phyloP scores from a whole-genome alignment of 2,797 vertebrate genomes.

The Enteromius afrohamiltoni region DNA sequence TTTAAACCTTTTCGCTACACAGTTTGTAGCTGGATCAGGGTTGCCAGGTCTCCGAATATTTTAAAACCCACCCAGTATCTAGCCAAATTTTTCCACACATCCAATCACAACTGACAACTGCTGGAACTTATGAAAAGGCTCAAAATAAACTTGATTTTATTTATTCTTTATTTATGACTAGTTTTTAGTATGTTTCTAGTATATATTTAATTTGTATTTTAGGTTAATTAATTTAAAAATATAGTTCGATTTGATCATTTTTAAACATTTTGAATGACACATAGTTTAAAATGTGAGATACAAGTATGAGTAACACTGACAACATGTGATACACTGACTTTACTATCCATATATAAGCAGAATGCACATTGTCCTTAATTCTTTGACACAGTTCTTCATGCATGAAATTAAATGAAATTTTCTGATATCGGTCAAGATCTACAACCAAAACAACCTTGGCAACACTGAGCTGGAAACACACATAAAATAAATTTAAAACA shows the following conservation, averaged over 20 bases:
- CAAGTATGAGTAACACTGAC: background rate
- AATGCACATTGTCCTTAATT: background rate
- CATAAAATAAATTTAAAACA: background rate
- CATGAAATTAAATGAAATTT: background rate
- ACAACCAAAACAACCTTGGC: conserved; percentile 3
- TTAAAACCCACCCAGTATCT: background rate
- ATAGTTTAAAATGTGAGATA: background rate
- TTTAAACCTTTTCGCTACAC: background rate
- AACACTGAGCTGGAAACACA: background rate
- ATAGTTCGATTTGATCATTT: background rate
- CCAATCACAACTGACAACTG: background rate
- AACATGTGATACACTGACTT: background rate
- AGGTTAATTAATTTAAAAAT: background rate
- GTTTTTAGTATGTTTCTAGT: background rate
- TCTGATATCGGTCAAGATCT: background rate
- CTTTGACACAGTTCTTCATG: background rate
- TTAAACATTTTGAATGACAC: background rate
- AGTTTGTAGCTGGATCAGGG: background rate
- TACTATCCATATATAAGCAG: background rate
- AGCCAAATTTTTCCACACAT: background rate
- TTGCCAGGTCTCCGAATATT: background rate
- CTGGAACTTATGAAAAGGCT: background rate
- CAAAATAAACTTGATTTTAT: background rate
- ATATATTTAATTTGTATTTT: background rate
- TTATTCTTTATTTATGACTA: background rate